Base-by-base conservation (phyloP, 2,113 vertebrate species). In the Planiliza haematocheilus region DNA sequence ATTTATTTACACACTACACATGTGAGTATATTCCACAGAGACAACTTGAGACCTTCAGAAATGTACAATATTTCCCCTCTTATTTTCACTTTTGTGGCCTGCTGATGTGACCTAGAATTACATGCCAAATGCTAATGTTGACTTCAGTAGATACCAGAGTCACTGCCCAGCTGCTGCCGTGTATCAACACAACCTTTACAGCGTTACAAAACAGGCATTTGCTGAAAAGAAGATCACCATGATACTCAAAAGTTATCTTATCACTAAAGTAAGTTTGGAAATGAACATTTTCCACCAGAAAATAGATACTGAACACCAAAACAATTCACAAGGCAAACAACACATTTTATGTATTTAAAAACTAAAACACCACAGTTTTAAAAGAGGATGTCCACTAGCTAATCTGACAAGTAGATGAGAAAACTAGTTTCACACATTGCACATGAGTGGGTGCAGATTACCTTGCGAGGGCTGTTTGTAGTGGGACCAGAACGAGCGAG, bases 1-100 rank as follows among this genome's bases (percentile, higher is more conserved):
- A 80, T 79, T 86, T 86, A 83, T 90, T 87, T 87, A 81, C 59
- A 59, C 41, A 0, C 51, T 46, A 48, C 75, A 68, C 80, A 82
- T 78, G 79, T 65, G 82, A 74, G 75, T 49, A 56, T 88, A 77
- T 83, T 79, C 82, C 66, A 81, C 4, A 14, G 74, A 81, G 87
- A 69, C 70, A 21, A 64, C 69, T 73, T 18, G 21, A 75, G 74
- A 84, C 70, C 76, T 57, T 61, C 8, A 70, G 62, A 86, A 69
- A 88, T 82, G 70, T 74, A 61, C 62, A 86, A 70, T 70, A 79
- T 81, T 81, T 68, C 57, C 59, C 67, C 45, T 70, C 70, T 73
- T 56, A 60, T 58, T 72, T 87, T 79, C 70, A 72, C 70, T 67
- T 81, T 76, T 77, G 71, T 10, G 56, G 56, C 70, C 39, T 37